Evolutionary conservation across 2,113 vertebrate species (phyloP).

Genomic region (Seriola aureovittata): DNA sequence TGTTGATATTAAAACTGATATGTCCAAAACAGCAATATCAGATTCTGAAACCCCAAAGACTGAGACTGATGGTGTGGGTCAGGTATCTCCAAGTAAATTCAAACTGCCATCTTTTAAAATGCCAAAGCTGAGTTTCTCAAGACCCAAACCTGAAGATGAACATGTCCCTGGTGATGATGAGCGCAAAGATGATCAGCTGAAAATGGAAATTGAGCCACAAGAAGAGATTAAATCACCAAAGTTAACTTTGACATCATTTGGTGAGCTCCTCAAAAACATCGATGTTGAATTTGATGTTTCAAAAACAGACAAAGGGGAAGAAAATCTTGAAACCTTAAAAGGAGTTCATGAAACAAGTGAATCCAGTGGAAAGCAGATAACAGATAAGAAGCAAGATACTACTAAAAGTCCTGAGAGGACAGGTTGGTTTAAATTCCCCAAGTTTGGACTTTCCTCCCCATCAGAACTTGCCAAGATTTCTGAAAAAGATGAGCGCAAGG

Average conservation of each 20-base stretch:
- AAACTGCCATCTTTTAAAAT: slow-evolving; percentile 80
- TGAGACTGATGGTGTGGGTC: slow-evolving; percentile 35
- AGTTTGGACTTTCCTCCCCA: slow-evolving; percentile 78
- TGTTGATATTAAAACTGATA: slow-evolving; percentile 50
- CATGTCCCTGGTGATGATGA: slow-evolving; percentile 35
- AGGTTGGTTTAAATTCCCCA: slow-evolving; percentile 83
- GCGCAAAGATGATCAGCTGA: slow-evolving; percentile 39
- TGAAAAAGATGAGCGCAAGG: slow-evolving; percentile 42
- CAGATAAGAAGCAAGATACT: slow-evolving; percentile 53
- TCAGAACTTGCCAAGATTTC: slow-evolving; percentile 66
- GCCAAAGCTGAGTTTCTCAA: slow-evolving; percentile 74
- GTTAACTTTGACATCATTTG: slow-evolving; percentile 65
- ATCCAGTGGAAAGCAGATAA: slow-evolving; percentile 18
- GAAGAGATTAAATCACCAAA: slow-evolving; percentile 70
- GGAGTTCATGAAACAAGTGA: slow-evolving; percentile 40
- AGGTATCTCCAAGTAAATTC: slow-evolving; percentile 78
- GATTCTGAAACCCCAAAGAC: slow-evolving; percentile 46
- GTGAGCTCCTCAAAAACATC: slow-evolving; percentile 73
- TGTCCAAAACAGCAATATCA: slow-evolving; percentile 19
- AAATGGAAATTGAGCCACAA: slow-evolving; percentile 58
- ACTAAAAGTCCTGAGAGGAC: slow-evolving; percentile 73
- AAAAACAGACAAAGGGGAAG: slow-evolving; percentile 65
- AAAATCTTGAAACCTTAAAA: slow-evolving; percentile 41
- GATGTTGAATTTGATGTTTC: slow-evolving; percentile 83
- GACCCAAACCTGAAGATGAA: slow-evolving; percentile 67